phyloP scores from a whole-genome alignment of 1,140 invertebrate genomes.

The Meloidogyne chitwoodi region DNA sequence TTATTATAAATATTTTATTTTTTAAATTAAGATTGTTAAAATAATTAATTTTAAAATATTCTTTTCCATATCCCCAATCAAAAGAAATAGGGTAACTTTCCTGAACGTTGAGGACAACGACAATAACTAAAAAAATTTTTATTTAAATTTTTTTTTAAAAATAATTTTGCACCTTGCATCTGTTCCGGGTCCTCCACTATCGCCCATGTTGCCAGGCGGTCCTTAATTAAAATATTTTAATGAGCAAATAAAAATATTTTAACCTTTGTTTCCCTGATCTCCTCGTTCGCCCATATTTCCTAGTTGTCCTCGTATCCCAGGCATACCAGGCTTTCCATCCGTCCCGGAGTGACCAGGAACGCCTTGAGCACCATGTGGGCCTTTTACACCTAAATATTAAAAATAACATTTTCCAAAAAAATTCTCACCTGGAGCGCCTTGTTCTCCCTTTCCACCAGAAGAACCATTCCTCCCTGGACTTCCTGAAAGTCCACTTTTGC shows the following conservation, averaged over 20 bases:
- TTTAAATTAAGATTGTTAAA: no score
- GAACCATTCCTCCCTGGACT: slow-evolving; percentile 14
- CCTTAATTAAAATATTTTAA: not conserved
- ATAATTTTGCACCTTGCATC: slow-evolving; percentile 12
- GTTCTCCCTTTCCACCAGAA: slow-evolving; percentile 12
- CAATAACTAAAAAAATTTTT: not conserved
- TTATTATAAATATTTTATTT: no score
- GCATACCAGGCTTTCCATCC: slow-evolving; percentile 20
- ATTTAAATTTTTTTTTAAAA: not conserved
- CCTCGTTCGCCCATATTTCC: slow-evolving; percentile 12
- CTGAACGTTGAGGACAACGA: slow-evolving; percentile 10
- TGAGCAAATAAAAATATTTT: not conserved
- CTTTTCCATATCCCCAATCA: not conserved
- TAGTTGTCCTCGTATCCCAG: not conserved
- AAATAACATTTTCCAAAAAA: not conserved
- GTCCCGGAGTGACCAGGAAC: slow-evolving; percentile 6
- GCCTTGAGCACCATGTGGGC: slow-evolving; percentile 9
- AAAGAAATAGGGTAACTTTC: slow-evolving; percentile 3
- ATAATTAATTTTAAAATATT: no score
- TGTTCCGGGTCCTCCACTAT: slow-evolving; percentile 18
- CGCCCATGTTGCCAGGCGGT: slow-evolving; percentile 2
- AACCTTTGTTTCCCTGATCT: slow-evolving; percentile 8
- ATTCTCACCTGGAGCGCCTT: slow-evolving; percentile 11
- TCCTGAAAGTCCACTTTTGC: slow-evolving; percentile 10
- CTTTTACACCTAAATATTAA: slow-evolving; percentile 8